These are phyloP conservation scores for Tachysurus vachellii DNA, from an alignment of 2,113 vertebrate genomes.

Conservation along the genomic window DNA sequence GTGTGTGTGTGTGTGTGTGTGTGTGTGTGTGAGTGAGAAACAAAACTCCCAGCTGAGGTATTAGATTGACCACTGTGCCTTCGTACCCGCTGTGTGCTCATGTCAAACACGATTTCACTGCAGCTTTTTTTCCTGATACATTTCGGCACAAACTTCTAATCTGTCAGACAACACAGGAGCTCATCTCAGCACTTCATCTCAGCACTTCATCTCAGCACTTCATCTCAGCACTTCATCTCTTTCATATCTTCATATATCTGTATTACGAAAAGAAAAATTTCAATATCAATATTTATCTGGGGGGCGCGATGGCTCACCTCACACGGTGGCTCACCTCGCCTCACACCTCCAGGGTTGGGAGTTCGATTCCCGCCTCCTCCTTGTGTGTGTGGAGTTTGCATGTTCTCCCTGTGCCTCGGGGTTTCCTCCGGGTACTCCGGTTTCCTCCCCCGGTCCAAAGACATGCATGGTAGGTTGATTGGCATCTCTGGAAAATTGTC, in stretches of 20 bases:
- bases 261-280: background rate
- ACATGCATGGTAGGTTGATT: no score
- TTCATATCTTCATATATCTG: slow-evolving; percentile 9
- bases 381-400: no score
- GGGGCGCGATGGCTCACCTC: no score
- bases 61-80: slow-evolving; percentile 51
- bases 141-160: slow-evolving; percentile 56
- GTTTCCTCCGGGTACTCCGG: no score
- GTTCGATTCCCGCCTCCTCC: no score
- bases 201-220: slow-evolving; percentile 1
- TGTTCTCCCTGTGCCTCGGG: no score
- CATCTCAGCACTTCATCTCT: slow-evolving; percentile 13
- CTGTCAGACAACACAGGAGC: slow-evolving; percentile 47
- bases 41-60: slow-evolving; percentile 51
- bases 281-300: background rate
- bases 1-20: background rate
- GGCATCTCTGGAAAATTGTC: no score
- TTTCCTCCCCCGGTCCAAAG: no score
- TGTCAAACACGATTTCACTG: slow-evolving; percentile 62
- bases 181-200: slow-evolving; percentile 1
- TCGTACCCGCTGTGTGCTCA: slow-evolving; percentile 55
- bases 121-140: slow-evolving; percentile 49
- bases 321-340: no score
- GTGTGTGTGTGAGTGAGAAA: slow-evolving; percentile 17
- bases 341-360: no score